Evolutionary conservation across 1,140 invertebrate species (phyloP).

Genomic region (Palaemon carinicauda): DNA sequence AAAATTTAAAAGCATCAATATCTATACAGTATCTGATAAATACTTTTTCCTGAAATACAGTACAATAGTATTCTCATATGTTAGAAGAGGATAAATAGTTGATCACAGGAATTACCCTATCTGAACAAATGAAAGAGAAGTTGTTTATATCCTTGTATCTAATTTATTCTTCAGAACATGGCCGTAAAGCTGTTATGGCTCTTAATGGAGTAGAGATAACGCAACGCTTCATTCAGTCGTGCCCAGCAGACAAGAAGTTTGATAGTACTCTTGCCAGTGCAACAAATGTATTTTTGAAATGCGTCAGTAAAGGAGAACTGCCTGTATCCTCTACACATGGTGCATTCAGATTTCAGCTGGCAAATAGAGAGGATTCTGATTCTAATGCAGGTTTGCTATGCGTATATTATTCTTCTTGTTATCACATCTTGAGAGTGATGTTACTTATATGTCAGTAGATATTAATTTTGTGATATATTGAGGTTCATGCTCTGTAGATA

Average conservation of each 20-base stretch:
- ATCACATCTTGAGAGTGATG: no score
- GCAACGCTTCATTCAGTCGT: conserved; percentile 63
- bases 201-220: conserved; percentile 58
- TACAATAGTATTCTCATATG: no score
- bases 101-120: no score
- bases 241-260: conserved; percentile 74
- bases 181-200: conserved; percentile 46
- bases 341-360: conserved; percentile 66
- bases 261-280: conserved; percentile 72
- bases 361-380: conserved; percentile 21
- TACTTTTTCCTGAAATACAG: no score
- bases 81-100: no score
- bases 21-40: no score
- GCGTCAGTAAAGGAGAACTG: conserved; percentile 72
- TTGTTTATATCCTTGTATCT: neutral
- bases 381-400: conserved; percentile 53
- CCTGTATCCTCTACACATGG: conserved; percentile 68
- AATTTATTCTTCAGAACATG: conserved; percentile 55
- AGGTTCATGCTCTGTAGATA: no score
- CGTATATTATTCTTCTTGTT: neutral
- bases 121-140: no score
- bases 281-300: conserved; percentile 73
- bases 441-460: no score
- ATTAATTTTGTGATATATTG: no score
- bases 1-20: no score